These are phyloP conservation scores for Orchesella cincta DNA, from an alignment of 1,140 invertebrate species.

Conservation along the genomic window DNA sequence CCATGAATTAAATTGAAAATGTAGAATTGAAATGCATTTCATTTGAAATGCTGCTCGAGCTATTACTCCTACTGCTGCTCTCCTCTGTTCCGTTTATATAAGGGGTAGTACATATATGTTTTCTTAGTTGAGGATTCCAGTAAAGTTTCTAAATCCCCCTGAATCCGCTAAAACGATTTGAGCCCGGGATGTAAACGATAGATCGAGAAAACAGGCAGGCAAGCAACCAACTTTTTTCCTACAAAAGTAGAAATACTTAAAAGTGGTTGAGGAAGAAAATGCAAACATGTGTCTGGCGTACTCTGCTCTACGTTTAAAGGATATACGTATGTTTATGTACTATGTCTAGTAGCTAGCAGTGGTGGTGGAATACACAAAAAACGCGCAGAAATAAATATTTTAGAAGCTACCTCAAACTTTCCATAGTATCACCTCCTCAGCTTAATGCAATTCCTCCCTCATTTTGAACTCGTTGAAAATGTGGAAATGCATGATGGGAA, in stretches of 20 bases:
- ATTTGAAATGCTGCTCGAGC: slow-evolving; percentile 23
- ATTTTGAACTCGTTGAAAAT: slow-evolving; percentile 21
- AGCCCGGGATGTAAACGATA: slow-evolving; percentile 23
- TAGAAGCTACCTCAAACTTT: slow-evolving; percentile 5
- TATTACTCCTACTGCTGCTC: neutral
- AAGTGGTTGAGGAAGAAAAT: slow-evolving; percentile 15
- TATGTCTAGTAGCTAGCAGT: too few species aligned
- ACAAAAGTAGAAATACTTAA: slow-evolving; percentile 16
- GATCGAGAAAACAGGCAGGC: neutral
- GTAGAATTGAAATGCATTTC: slow-evolving; percentile 30
- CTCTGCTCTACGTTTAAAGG: too few species aligned
- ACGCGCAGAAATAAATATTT: slow-evolving; percentile 26
- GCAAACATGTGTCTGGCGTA: neutral
- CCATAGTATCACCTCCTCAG: neutral
- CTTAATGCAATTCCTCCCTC: slow-evolving; percentile 9
- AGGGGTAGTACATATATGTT: neutral
- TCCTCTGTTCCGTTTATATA: too few species aligned
- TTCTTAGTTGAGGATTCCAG: slow-evolving; percentile 15
- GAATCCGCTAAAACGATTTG: slow-evolving; percentile 28
- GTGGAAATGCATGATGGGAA: slow-evolving; percentile 19
- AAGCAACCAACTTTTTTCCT: neutral
- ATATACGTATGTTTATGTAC: too few species aligned
- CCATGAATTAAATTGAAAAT: slow-evolving; percentile 29
- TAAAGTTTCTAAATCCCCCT: slow-evolving; percentile 21
- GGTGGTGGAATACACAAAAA: too few species aligned